Conservation (phyloP, 2,888 invertebrate genomes). For the Chrysomela aeneicollis region DNA sequence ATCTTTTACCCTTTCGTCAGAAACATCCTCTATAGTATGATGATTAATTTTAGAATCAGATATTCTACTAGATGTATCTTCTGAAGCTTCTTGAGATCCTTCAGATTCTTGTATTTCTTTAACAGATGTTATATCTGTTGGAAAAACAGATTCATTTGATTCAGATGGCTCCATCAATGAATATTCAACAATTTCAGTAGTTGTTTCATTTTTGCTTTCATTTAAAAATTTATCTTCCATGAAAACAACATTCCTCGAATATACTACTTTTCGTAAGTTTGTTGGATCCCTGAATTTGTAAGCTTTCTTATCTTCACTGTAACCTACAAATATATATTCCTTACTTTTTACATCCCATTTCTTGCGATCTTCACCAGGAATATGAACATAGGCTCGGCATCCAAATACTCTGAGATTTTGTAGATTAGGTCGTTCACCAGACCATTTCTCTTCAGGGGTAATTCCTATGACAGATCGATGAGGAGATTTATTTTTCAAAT, state of each 20-base stretch:
- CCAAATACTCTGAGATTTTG: no score
- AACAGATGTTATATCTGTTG: not conserved
- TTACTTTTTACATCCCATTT: no score
- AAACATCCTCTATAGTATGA: not conserved
- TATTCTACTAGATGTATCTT: not conserved
- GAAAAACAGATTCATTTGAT: not conserved
- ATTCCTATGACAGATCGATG: not conserved
- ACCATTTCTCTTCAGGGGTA: not conserved
- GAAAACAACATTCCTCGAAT: slow-evolving; percentile 9
- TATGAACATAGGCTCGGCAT: no score
- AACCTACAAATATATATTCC: no score
- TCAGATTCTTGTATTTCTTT: not conserved
- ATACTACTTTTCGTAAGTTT: not conserved
- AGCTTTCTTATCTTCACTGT: not conserved
- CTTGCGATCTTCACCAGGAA: no score
- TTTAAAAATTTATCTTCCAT: not conserved
- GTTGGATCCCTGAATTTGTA: not conserved
- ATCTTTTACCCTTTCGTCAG: not conserved
- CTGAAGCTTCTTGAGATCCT: not conserved
- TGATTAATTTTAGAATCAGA: not conserved
- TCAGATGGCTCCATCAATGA: not conserved
- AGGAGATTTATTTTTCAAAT: not conserved
- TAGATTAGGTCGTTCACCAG: no score
- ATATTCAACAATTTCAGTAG: not conserved
- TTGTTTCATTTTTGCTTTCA: no score